Evolutionary conservation across 2,888 invertebrate genomes (phyloP).

Genomic region (Lycophotia porphyrea): DNA sequence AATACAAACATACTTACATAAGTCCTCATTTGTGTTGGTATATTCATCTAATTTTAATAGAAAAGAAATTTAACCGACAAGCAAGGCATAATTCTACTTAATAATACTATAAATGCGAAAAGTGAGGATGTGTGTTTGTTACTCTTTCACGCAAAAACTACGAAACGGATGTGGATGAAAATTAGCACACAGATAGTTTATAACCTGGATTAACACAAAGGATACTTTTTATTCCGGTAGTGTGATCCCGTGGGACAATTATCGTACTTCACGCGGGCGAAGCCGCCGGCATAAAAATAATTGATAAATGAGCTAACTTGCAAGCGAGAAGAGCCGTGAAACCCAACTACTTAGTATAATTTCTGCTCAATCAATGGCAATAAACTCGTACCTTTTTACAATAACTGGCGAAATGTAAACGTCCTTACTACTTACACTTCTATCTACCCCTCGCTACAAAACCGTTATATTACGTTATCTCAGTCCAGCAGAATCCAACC

Average conservation of each 20-base stretch:
- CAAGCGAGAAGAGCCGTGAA: not conserved
- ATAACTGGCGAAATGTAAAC: not conserved
- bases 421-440: not conserved
- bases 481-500: not conserved
- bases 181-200: too few relatives aligned
- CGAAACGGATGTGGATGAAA: too few relatives aligned
- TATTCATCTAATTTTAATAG: not conserved
- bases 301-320: not conserved
- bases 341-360: not conserved
- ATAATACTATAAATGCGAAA: too few relatives aligned
- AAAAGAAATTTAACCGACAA: not conserved
- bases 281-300: too few relatives aligned
- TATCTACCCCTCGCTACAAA: not conserved
- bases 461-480: slow-evolving; percentile 7
- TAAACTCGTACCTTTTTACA: not conserved
- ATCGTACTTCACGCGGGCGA: too few relatives aligned
- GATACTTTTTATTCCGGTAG: too few relatives aligned
- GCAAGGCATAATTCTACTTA: too few relatives aligned
- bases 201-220: too few relatives aligned
- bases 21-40: not conserved
- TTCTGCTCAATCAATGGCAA: not conserved
- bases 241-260: too few relatives aligned
- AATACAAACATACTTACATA: too few relatives aligned
- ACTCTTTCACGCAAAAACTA: too few relatives aligned
- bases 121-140: too few relatives aligned